A percentile compares a stretch with the other conserved stretches of the same genome.
phyloP scores from a whole-genome alignment of 2,888 invertebrate genomes.

The Hypselothyrea guttata region DNA sequence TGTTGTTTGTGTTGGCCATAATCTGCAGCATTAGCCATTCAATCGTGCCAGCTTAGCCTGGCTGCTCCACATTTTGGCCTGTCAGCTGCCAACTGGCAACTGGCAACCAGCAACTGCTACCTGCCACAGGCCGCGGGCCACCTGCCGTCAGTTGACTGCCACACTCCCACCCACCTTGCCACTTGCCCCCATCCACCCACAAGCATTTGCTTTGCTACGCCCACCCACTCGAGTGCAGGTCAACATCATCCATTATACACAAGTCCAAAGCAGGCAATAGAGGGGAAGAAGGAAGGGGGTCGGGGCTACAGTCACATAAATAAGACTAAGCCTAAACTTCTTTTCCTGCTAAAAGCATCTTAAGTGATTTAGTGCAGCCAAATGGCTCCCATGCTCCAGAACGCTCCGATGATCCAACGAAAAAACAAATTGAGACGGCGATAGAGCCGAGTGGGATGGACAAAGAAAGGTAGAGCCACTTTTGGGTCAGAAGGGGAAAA shows the following conservation, averaged over 20 bases:
- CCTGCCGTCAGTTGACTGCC: too few species aligned
- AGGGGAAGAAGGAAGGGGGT: constrained; percentile 14
- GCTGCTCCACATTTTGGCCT: constrained; percentile 40
- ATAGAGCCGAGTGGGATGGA: neutral
- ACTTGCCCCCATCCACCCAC: constrained; percentile 11
- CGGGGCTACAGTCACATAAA: constrained; percentile 56
- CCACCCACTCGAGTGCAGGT: constrained; percentile 56
- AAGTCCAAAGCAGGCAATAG: constrained; percentile 11
- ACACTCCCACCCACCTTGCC: constrained; percentile 8
- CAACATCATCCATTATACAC: constrained; percentile 71
- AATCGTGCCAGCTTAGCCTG: constrained; percentile 59
- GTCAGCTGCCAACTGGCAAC: constrained; percentile 2
- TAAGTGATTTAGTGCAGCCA: constrained; percentile 75
- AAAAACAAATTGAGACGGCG: neutral
- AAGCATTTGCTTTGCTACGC: too few species aligned
- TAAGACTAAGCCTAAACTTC: constrained; percentile 72
- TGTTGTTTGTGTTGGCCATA: constrained; percentile 40
- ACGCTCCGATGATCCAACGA: constrained; percentile 37
- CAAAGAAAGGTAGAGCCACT: neutral
- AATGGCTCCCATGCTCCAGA: constrained; percentile 49
- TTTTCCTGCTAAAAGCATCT: constrained; percentile 75
- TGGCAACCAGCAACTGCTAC: constrained; percentile 3
- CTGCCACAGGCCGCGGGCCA: neutral
- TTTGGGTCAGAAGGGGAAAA: constrained; percentile 12
- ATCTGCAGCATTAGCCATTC: constrained; percentile 65